These are phyloP conservation scores for Doryteuthis pealeii DNA, from an alignment of 1,140 invertebrate species.

Conservation along the genomic window DNA sequence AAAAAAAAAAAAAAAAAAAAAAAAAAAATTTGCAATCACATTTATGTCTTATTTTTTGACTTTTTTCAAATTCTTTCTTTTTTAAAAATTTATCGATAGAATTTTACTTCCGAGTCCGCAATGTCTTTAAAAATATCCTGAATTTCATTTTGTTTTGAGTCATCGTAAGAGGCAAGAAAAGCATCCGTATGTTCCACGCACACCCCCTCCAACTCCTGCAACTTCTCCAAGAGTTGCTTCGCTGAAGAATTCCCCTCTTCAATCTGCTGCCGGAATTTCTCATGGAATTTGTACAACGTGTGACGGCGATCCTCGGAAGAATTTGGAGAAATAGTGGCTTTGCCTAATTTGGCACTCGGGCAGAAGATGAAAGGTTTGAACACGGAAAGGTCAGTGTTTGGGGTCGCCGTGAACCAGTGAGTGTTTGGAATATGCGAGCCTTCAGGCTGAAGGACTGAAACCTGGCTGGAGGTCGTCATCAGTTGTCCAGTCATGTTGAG, in stretches of 20 bases:
- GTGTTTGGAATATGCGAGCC: constrained; percentile 55
- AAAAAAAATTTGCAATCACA: no score
- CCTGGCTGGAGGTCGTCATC: constrained; percentile 68
- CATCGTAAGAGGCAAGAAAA: no score
- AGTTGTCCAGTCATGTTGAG: constrained; percentile 63
- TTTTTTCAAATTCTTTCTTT: no score
- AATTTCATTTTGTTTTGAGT: no score
- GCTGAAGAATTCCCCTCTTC: constrained; percentile 35
- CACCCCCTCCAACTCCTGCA: constrained; percentile 36
- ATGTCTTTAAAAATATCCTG: no score
- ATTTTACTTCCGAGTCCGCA: no score
- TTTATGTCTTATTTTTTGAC: no score
- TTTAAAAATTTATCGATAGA: no score
- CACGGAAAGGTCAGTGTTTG: constrained; percentile 72
- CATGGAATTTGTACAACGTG: constrained; percentile 66
- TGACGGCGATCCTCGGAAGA: constrained; percentile 62
- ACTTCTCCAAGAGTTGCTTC: constrained; percentile 34
- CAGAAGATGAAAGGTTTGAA: constrained; percentile 84
- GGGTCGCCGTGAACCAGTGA: constrained; percentile 82
- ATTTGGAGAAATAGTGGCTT: constrained; percentile 63
- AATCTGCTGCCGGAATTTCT: constrained; percentile 54
- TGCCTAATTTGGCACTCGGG: constrained; percentile 57
- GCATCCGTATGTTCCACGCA: no score
- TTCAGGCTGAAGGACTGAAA: constrained; percentile 57
- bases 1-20: no score